Evolutionary conservation across 2,888 invertebrate genomes (phyloP).

Genomic region (Heliconius sara): DNA sequence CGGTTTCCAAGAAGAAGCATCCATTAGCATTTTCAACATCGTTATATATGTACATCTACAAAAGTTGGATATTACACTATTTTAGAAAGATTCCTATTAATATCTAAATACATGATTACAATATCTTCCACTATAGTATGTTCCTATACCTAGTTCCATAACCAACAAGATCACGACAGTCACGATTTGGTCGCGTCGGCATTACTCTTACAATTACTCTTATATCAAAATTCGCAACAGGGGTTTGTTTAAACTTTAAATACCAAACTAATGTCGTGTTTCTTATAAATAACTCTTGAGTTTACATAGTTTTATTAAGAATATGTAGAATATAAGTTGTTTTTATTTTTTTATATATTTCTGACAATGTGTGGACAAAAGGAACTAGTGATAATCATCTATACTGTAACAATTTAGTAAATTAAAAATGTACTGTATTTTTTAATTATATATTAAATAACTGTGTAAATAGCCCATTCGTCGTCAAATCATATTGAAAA

Average conservation of each 20-base stretch:
- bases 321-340: no score
- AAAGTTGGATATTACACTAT: not conserved
- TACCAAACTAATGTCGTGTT: slow-evolving; percentile 7
- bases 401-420: no score
- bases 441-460: no score
- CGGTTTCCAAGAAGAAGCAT: not conserved
- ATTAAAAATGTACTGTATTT: no score
- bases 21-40: no score
- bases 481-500: no score
- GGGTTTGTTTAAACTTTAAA: slow-evolving; percentile 22
- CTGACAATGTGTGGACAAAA: not conserved
- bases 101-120: not conserved
- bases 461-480: no score
- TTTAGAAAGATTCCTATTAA: not conserved
- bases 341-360: not conserved
- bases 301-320: not conserved
- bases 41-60: not conserved
- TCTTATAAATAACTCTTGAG: not conserved
- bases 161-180: slow-evolving; percentile 23
- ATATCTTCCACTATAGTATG: not conserved
- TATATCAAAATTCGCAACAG: slow-evolving; percentile 36
- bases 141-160: not conserved
- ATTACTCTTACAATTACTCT: slow-evolving; percentile 24
- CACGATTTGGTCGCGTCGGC: slow-evolving; percentile 34
- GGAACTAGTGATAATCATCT: not conserved